Conservation (phyloP, 2,113 vertebrate genomes). For the Capreolus pygargus region DNA sequence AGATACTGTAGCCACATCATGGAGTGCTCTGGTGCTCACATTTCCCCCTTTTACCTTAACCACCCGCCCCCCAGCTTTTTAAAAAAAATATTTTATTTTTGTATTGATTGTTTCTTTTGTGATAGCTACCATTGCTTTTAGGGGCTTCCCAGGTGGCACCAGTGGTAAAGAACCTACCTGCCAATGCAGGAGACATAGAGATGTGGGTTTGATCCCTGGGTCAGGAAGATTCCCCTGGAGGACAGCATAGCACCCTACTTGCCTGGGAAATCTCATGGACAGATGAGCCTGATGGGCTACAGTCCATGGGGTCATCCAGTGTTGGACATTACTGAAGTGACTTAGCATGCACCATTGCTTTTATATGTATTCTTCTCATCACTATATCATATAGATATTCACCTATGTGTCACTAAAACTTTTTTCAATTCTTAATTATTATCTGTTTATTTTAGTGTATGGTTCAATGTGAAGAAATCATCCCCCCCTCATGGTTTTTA, state of each 20-base stretch:
- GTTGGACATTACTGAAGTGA: background rate
- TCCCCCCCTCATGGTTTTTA: background rate
- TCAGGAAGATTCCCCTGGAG: background rate
- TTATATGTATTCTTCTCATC: background rate
- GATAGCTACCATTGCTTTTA: background rate
- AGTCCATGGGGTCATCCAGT: background rate
- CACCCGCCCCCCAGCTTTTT: background rate
- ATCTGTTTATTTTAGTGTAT: background rate
- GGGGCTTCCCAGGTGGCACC: background rate
- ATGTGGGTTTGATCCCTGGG: background rate
- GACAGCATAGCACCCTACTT: background rate
- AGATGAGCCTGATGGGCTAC: background rate
- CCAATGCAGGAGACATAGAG: background rate
- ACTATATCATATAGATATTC: background rate
- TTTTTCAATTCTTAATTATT: background rate
- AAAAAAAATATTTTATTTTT: conserved; percentile 1
- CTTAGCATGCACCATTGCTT: background rate
- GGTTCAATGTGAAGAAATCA: background rate
- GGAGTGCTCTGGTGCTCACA: background rate
- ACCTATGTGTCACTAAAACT: background rate
- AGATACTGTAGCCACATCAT: background rate
- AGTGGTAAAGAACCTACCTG: background rate
- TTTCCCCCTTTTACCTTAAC: background rate
- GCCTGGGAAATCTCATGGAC: background rate
- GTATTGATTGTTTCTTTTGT: background rate